Percentiles rank a stretch among this genome's conserved stretches.
Conservation (phyloP, 1,140 invertebrate genomes). For the Bombus balteatus region DNA sequence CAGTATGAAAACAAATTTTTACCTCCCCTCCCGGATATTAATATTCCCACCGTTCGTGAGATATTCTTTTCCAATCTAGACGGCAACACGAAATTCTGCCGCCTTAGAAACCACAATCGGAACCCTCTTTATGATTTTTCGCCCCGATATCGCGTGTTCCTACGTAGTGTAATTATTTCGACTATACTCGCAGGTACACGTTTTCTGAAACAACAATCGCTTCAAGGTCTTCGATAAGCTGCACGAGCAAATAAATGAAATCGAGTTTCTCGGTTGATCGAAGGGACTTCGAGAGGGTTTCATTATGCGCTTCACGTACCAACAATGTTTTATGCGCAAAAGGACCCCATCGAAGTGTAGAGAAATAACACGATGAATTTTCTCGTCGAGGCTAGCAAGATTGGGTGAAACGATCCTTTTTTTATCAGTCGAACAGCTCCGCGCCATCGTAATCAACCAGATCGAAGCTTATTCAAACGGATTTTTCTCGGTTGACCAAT, state of each 20-base stretch:
- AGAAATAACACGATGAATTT: background rate
- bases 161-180: background rate
- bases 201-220: background rate
- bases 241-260: background rate
- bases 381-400: background rate
- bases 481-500: constrained; percentile 11
- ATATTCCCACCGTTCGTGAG: constrained; percentile 35
- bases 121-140: background rate
- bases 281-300: background rate
- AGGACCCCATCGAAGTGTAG: background rate
- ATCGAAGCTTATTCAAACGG: background rate
- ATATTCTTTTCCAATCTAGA: constrained; percentile 19
- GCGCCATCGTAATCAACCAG: background rate
- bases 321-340: background rate
- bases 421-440: background rate
- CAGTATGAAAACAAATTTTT: constrained; percentile 34
- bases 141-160: background rate
- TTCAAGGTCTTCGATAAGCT: background rate
- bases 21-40: constrained; percentile 1
- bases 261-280: background rate
- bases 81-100: background rate
- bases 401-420: background rate
- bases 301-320: too few species aligned
- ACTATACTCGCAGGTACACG: background rate
- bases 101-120: background rate